These are phyloP conservation scores for Cecropterus lyciades DNA, from an alignment of 1,140 invertebrate genomes.

Conservation along the genomic window DNA sequence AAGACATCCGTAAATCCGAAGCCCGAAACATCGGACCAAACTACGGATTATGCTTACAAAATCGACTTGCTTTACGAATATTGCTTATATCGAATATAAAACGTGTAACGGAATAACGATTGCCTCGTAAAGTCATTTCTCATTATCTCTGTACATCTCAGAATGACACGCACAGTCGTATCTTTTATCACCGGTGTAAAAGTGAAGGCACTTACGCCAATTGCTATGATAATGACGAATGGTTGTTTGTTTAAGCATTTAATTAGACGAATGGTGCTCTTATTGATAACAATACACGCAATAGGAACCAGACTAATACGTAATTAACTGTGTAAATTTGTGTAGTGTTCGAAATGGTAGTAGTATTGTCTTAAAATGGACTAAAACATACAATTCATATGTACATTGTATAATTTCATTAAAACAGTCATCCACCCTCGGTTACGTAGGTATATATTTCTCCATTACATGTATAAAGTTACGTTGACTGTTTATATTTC, in stretches of 20 bases:
- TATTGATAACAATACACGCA: not conserved
- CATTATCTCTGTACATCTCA: constrained; percentile 23
- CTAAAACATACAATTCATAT: too few species aligned
- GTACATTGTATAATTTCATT: too few species aligned
- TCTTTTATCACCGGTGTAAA: constrained; percentile 25
- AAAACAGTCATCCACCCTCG: too few species aligned
- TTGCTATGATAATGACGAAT: constrained; percentile 12
- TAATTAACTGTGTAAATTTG: too few species aligned
- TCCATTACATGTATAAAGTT: too few species aligned
- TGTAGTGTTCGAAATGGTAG: too few species aligned
- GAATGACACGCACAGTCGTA: constrained; percentile 18
- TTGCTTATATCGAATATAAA: constrained; percentile 11
- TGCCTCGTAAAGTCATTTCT: constrained; percentile 11
- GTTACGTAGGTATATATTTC: too few species aligned
- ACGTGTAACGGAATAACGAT: not conserved
- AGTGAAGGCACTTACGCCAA: constrained; percentile 19
- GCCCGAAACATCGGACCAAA: too few species aligned
- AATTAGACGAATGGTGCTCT: constrained; percentile 5
- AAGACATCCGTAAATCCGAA: too few species aligned
- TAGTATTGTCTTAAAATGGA: too few species aligned
- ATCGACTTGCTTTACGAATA: not conserved
- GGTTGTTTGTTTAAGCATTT: constrained; percentile 11
- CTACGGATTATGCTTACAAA: too few species aligned
- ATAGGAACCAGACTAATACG: not conserved
- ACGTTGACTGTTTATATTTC: too few species aligned